phyloP scores from a whole-genome alignment of 1,140 invertebrate species.

The Notospermus geniculatus region DNA sequence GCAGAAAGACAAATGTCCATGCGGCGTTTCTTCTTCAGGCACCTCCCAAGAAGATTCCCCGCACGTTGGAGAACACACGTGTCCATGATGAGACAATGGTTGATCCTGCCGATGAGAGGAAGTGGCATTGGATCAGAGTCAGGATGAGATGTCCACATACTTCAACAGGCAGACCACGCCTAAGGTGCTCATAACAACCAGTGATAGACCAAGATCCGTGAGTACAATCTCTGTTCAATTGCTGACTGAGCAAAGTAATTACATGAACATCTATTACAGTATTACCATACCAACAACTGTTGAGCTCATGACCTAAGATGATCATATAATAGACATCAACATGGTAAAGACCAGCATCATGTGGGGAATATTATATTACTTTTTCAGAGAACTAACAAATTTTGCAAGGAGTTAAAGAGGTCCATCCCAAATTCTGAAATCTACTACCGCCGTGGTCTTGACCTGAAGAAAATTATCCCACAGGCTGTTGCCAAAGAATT shows the following conservation, averaged over 20 bases:
- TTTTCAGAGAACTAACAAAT: slow-evolving; percentile 80
- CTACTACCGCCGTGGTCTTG: slow-evolving; percentile 76
- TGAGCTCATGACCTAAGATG: no score
- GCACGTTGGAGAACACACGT: slow-evolving; percentile 88
- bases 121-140: slow-evolving; percentile 67
- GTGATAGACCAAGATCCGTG: slow-evolving; percentile 82
- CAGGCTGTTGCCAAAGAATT: slow-evolving; percentile 74
- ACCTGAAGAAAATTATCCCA: slow-evolving; percentile 88
- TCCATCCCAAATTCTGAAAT: slow-evolving; percentile 88
- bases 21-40: slow-evolving; percentile 28
- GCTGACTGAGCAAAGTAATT: no score
- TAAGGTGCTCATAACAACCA: slow-evolving; percentile 92
- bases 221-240: slow-evolving; percentile 21
- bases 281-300: no score
- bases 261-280: no score
- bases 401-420: slow-evolving; percentile 84
- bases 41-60: slow-evolving; percentile 72
- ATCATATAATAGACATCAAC: no score
- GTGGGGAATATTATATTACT: slow-evolving; percentile 14
- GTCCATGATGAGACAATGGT: slow-evolving; percentile 90
- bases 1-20: slow-evolving; percentile 8
- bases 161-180: slow-evolving; percentile 83
- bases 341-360: no score
- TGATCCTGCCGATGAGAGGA: slow-evolving; percentile 73
- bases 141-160: slow-evolving; percentile 86